These are phyloP conservation scores for Alethe diademata DNA, from an alignment of 2,113 vertebrate genomes.

Conservation along the genomic window DNA sequence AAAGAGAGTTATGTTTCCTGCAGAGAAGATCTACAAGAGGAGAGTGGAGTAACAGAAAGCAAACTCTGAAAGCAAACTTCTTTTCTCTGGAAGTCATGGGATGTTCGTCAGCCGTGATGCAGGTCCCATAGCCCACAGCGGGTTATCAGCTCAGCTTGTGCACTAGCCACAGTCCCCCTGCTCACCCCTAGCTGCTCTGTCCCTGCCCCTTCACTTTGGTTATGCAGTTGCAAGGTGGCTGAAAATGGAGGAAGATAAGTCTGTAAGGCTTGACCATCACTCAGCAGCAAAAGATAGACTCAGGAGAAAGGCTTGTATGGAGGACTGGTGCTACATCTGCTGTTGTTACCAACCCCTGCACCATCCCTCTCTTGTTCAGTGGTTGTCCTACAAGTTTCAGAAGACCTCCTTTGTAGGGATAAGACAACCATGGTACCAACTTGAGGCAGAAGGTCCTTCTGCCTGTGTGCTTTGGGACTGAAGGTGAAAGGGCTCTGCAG, in stretches of 20 bases:
- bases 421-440: fast-evolving
- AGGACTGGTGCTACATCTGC: neutral
- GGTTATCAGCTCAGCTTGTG: neutral
- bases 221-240: neutral
- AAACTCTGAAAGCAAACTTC: neutral
- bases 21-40: neutral
- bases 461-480: neutral
- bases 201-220: neutral
- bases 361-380: neutral
- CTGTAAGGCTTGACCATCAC: neutral
- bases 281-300: neutral
- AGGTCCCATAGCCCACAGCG: neutral
- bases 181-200: neutral
- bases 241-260: neutral
- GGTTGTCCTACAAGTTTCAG: neutral
- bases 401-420: neutral
- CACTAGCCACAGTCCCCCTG: fast-evolving
- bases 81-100: neutral
- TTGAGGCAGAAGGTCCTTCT: neutral
- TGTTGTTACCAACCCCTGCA: neutral
- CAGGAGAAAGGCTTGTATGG: neutral
- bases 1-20: neutral
- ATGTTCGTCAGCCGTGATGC: neutral
- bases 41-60: neutral
- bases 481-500: neutral